phyloP scores from a whole-genome alignment of 2,797 vertebrate species.

The Parauchenoglanis punctatus region DNA sequence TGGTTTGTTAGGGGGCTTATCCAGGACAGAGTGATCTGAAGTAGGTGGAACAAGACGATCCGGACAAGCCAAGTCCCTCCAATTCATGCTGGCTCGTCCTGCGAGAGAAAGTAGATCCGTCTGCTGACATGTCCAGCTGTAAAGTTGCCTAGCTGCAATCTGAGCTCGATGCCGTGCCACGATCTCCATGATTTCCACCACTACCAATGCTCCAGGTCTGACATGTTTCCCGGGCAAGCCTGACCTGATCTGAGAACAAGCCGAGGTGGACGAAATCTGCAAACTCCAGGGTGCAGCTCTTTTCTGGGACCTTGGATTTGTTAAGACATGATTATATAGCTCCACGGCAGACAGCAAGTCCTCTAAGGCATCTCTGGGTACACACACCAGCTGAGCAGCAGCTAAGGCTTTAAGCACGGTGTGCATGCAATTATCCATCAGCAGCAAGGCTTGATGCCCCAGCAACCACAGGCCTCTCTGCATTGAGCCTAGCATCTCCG shows the following conservation, averaged over 20 bases:
- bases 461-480: conserved; percentile 61
- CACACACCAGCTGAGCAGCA: conserved; percentile 38
- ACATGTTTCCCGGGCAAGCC: conserved; percentile 26
- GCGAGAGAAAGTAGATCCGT: conserved; percentile 37
- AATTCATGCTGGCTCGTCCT: conserved; percentile 10
- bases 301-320: conserved; percentile 59
- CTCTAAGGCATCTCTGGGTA: conserved; percentile 66
- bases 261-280: conserved; percentile 47
- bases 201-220: conserved; percentile 58
- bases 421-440: conserved; percentile 68
- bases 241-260: conserved; percentile 14
- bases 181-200: conserved; percentile 63
- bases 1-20: background rate
- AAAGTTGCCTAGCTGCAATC: conserved; percentile 61
- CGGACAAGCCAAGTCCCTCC: background rate
- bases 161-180: conserved; percentile 66
- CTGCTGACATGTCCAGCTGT: conserved; percentile 62
- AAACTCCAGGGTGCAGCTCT: conserved; percentile 49
- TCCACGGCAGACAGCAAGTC: conserved; percentile 67
- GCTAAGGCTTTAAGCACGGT: conserved; percentile 59
- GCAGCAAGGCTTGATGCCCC: conserved; percentile 63
- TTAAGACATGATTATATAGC: conserved; percentile 67
- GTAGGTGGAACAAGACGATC: background rate
- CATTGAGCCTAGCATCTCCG: conserved; percentile 56
- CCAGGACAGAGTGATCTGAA: background rate